Conservation (phyloP, 1,140 invertebrate species). For the Physella acuta region DNA sequence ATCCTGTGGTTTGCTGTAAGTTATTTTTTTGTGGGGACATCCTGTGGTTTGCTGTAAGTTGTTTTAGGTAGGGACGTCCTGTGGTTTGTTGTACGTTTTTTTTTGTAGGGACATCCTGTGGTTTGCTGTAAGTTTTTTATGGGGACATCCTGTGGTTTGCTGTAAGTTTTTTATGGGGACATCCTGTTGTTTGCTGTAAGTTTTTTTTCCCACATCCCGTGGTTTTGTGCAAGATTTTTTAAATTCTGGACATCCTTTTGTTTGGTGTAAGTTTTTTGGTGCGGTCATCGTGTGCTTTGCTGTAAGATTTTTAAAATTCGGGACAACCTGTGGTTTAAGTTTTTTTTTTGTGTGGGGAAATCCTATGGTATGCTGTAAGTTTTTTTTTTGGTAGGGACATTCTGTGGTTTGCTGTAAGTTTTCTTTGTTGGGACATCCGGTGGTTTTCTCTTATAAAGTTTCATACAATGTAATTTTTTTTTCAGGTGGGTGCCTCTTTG, state of each 20-base stretch:
- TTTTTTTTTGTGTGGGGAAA: background rate
- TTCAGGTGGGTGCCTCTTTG: constrained; percentile 48
- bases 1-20: background rate
- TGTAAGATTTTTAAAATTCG: background rate
- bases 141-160: background rate
- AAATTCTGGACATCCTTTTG: background rate
- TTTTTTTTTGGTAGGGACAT: background rate
- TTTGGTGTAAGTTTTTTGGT: background rate
- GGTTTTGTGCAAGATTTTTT: background rate
- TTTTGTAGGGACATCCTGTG: background rate
- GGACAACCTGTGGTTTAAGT: background rate
- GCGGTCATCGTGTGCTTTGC: background rate
- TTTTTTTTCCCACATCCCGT: background rate
- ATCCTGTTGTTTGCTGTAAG: background rate
- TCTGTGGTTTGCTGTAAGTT: background rate
- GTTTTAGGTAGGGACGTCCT: background rate
- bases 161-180: too few species aligned
- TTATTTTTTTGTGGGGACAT: background rate
- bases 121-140: background rate
- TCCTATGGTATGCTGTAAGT: background rate
- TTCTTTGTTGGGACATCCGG: background rate
- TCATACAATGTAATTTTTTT: too few species aligned
- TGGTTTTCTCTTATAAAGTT: background rate
- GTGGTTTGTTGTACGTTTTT: background rate
- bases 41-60: background rate